phyloP scores from a whole-genome alignment of 2,797 vertebrate genomes.

The Sparus aurata region DNA sequence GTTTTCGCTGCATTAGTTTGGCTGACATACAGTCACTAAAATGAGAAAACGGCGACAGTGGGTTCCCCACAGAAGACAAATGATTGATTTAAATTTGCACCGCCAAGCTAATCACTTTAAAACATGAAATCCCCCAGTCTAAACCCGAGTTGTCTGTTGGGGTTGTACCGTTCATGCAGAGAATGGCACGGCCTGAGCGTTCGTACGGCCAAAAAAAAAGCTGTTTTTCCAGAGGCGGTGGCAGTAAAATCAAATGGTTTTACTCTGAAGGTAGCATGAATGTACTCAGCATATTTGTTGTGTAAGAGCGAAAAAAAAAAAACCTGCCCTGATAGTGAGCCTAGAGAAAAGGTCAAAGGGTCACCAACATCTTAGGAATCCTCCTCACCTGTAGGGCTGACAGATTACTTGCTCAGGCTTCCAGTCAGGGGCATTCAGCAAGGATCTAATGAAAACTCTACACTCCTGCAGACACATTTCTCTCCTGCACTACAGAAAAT shows the following conservation, averaged over 20 bases:
- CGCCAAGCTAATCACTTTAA: background rate
- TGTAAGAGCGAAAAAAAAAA: background rate
- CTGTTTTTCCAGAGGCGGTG: background rate
- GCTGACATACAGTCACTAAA: background rate
- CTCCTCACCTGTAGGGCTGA: slow-evolving; percentile 33
- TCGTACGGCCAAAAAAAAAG: accelerated
- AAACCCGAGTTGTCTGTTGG: background rate
- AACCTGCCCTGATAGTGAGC: background rate
- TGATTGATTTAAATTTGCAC: background rate
- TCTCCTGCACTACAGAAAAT: slow-evolving; percentile 24
- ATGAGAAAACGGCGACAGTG: no score
- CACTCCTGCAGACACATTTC: slow-evolving; percentile 20
- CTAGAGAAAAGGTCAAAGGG: background rate
- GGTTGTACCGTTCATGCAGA: background rate
- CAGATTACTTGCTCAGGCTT: slow-evolving; percentile 26
- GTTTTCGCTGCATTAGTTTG: no score
- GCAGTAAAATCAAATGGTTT: background rate
- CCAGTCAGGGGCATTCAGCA: slow-evolving; percentile 26
- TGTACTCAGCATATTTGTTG: background rate
- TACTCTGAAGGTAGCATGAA: background rate
- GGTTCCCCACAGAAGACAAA: background rate
- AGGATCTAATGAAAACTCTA: slow-evolving; percentile 27
- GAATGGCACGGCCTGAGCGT: no score
- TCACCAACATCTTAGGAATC: background rate
- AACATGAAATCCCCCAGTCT: background rate